Base-by-base conservation (phyloP, 1,140 invertebrate genomes). In the Thaumatotibia leucotreta region DNA sequence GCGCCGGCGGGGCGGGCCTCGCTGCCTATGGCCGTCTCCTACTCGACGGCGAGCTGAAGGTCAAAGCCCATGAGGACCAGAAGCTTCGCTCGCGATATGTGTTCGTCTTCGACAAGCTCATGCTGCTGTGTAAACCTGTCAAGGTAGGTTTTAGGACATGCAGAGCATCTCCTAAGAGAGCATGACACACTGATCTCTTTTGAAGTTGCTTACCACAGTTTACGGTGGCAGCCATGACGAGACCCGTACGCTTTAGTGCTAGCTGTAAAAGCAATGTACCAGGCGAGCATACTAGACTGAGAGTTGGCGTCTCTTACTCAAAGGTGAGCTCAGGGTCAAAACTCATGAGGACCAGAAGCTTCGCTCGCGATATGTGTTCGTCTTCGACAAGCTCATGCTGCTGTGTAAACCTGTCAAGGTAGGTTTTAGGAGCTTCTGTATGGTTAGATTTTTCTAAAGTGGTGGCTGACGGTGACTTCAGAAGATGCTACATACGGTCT, bases 51-150 rank as follows among this genome's bases (percentile, higher is more conserved):
- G 98, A 99, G 84, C 92, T 99, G 23, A 97, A 97, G 91, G 96
- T 99, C 3, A 97, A 97, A 88, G 95, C 95, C 50, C 97, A 99
- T 84, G 94, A 96, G 76, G 97, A 98, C 86, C 95, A 96, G 80
- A 96, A 96, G 82, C 92, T 95, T 0, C 96, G 96, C 83, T 94
- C 94, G 45, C 94, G 97, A 85, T 98, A 98, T 86, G 96, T 98
- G 11, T 99, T 99, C 89, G 94, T 99, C 24, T 99, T 99, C 91
- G 98, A 99, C 84, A 98, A 98, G 93, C 96, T 98, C 24, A 95
- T 99, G 91, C 93, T 99, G 63, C 95, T 99, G 88, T 99, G 98
- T 84, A 99, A 99, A 92, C 93, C 95, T 10, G 93, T 94, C 22
- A 94, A 95, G 91, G 95, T 96, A 77, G 94, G 94, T 92, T 6